Evolutionary conservation across 2,797 vertebrate genomes (phyloP), one percentile per base, ranked within the genome.

Genomic region (Phataginus tricuspis): DNA sequence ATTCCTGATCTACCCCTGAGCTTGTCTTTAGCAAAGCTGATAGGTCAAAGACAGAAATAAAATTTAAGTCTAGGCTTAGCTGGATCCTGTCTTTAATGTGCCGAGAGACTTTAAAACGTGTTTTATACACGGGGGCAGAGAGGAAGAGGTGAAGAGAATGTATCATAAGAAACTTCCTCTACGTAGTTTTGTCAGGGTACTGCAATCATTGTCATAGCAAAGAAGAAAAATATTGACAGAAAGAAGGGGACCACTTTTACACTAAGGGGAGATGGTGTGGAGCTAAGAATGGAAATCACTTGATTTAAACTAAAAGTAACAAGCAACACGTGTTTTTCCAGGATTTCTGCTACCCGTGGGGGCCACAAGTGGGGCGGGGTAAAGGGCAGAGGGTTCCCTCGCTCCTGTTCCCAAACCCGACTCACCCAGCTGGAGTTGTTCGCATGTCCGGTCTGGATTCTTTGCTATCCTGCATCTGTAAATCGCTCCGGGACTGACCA

Each of bases 341-440:
- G 55, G 34, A 49, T 71, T 78, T 21, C 25, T 8, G 31, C 15
- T 59, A 10, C 21, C 1, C 2, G 9, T 49, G 68, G 31, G 19
- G 68, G 51, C 15, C 74, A 34, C 31, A 5, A 2, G 10, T 12
- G 5, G 2, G 23, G 15, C 5, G 34, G 2, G 34, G 4, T 25
- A 12, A 45, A 45, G 45, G 45, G 45, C 45, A 45, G 45, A 10
- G 45, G 45, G 45, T 11, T 75, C 42, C 15, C 55, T 49, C 37
- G 25, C 8, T 94, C 57, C 4, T 11, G 23, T 25, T 86, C 49
- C 61, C 51, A 34, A 7, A 21, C 29, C 53, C 84, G 16, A 98
- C 99, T 98, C 97, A 99, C 99, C 99, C 82, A 99, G 94, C 87
- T 97, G 97, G 91, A 99, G 98, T 89, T 97, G 98, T 23, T 99